Evolutionary conservation across 2,888 invertebrate species (phyloP).

Genomic region (Tineola bisselliella): DNA sequence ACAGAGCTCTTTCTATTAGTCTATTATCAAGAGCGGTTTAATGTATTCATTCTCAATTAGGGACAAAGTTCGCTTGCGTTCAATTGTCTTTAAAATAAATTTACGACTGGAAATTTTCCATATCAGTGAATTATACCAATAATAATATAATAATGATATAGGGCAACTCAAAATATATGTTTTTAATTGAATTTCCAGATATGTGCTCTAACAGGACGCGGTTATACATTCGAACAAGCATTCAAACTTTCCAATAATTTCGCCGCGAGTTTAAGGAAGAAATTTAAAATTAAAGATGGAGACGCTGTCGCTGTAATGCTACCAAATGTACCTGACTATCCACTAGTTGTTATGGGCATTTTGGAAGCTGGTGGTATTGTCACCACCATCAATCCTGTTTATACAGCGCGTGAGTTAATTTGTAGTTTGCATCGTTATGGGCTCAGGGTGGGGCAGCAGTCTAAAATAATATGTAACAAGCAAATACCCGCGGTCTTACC

Average conservation of each 20-base stretch:
- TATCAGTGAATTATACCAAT: too few relatives aligned
- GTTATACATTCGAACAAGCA: slow-evolving; percentile 76
- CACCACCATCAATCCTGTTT: slow-evolving; percentile 79
- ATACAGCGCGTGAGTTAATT: slow-evolving; percentile 68
- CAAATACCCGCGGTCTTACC: too few relatives aligned
- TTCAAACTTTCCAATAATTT: slow-evolving; percentile 73
- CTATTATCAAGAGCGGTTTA: not conserved
- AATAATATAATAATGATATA: too few relatives aligned
- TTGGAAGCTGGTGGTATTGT: slow-evolving; percentile 75
- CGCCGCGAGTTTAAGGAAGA: slow-evolving; percentile 71
- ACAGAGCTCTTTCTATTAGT: not conserved
- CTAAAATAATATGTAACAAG: too few relatives aligned
- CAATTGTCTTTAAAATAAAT: not conserved
- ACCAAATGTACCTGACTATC: slow-evolving; percentile 81
- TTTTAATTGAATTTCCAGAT: slow-evolving; percentile 68
- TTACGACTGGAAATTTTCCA: not conserved
- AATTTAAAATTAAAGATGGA: slow-evolving; percentile 71
- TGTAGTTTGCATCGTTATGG: too few relatives aligned
- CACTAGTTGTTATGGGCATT: slow-evolving; percentile 72
- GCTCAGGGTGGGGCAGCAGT: too few relatives aligned
- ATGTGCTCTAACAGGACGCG: slow-evolving; percentile 75
- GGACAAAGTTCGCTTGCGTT: not conserved
- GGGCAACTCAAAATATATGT: too few relatives aligned
- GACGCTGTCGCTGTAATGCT: slow-evolving; percentile 77
- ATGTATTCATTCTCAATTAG: slow-evolving; percentile 18